Conservation (phyloP, 2,888 invertebrate genomes). For the Pardosa pseudoannulata region DNA sequence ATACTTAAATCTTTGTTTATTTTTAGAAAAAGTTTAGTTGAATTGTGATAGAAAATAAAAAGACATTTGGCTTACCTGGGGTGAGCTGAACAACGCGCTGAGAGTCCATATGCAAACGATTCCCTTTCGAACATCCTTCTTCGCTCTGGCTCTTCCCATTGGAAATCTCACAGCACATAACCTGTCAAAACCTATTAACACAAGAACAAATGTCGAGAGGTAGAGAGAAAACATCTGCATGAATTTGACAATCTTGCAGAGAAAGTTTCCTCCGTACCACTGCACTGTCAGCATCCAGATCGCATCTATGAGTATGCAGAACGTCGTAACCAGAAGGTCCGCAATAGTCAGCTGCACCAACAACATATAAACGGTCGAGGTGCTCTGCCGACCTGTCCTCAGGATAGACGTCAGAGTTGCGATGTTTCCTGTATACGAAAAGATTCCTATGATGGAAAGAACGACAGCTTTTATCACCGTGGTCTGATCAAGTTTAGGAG, state of each 20-base stretch:
- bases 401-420: constrained; percentile 87
- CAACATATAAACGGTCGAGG: constrained; percentile 82
- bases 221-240: constrained; percentile 89
- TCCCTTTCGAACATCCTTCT: constrained; percentile 83
- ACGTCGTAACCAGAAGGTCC: constrained; percentile 87
- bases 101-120: constrained; percentile 85
- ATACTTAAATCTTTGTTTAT: too few species aligned
- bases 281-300: constrained; percentile 87
- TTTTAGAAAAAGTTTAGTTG: too few species aligned
- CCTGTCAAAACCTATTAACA: constrained; percentile 88
- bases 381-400: constrained; percentile 80
- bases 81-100: constrained; percentile 85
- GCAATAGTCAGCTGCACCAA: constrained; percentile 90
- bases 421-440: constrained; percentile 86
- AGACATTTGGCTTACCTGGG: constrained; percentile 90
- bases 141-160: constrained; percentile 83
- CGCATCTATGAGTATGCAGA: constrained; percentile 88
- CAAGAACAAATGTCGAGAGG: constrained; percentile 88
- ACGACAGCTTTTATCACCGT: constrained; percentile 84
- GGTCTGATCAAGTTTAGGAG: constrained; percentile 83
- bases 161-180: constrained; percentile 88
- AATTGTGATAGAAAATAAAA: too few species aligned
- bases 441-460: constrained; percentile 83
- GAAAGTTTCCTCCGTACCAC: constrained; percentile 87
- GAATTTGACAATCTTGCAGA: constrained; percentile 88